Percentiles rank a stretch among this genome's conserved stretches.
phyloP scores from a whole-genome alignment of 2,888 invertebrate genomes.

The Acanthosoma haemorrhoidale region DNA sequence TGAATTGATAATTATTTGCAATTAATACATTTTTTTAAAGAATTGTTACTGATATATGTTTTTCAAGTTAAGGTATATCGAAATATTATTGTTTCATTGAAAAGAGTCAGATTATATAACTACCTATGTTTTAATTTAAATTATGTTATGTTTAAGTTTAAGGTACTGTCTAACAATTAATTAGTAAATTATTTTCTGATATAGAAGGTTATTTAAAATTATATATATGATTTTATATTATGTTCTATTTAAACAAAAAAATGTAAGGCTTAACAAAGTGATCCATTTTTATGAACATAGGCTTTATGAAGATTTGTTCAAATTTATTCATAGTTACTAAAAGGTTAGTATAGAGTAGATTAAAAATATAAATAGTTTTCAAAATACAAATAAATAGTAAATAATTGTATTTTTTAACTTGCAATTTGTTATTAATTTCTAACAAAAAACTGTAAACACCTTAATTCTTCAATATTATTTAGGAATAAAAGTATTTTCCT shows the following conservation, averaged over 20 bases:
- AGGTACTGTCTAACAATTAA: too few relatives aligned
- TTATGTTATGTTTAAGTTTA: too few relatives aligned
- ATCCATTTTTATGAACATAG: slow-evolving; percentile 17
- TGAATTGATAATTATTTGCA: too few relatives aligned
- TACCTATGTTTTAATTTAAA: too few relatives aligned
- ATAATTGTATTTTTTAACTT: slow-evolving; percentile 6
- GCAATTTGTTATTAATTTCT: background rate
- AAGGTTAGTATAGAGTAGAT: background rate
- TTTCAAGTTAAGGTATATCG: too few relatives aligned
- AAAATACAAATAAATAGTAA: slow-evolving; percentile 6
- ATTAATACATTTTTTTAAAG: too few relatives aligned
- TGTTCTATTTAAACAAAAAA: background rate
- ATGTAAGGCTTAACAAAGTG: slow-evolving; percentile 19
- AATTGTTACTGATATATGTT: too few relatives aligned
- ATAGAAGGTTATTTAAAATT: background rate
- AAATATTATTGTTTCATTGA: too few relatives aligned
- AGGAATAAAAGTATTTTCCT: background rate
- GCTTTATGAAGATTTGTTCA: slow-evolving; percentile 1
- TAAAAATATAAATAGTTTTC: slow-evolving; percentile 1
- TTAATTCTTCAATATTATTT: background rate
- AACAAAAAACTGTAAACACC: background rate
- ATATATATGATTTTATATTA: too few relatives aligned
- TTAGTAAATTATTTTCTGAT: background rate
- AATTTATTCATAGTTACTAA: slow-evolving; percentile 16
- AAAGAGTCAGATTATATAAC: too few relatives aligned